Percentiles rank a stretch among this genome's conserved stretches.
Conservation (phyloP, 2,113 vertebrate species). For the Calcarius ornatus region DNA sequence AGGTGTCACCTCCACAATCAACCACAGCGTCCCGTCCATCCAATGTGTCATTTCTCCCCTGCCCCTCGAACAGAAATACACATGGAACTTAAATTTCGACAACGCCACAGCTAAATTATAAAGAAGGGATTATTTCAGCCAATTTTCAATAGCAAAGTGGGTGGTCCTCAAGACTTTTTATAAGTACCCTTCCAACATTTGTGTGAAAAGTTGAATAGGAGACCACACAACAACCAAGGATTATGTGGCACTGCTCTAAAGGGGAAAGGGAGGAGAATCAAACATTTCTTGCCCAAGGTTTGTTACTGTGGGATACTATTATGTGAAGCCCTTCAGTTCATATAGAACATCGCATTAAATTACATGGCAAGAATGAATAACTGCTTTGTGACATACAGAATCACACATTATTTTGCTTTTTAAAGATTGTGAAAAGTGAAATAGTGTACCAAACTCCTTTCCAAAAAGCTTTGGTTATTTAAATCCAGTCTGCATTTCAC, state of each 20-base stretch:
- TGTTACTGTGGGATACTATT: slow-evolving; percentile 52
- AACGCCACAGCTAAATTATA: slow-evolving; percentile 31
- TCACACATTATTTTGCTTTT: neutral
- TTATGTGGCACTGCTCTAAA: slow-evolving; percentile 46
- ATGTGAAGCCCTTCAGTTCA: slow-evolving; percentile 11
- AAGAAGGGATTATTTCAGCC: slow-evolving; percentile 63
- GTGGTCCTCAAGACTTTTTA: slow-evolving; percentile 66
- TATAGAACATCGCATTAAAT: slow-evolving; percentile 2
- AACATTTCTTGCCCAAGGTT: slow-evolving; percentile 41
- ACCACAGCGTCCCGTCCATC: slow-evolving; percentile 59
- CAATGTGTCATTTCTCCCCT: slow-evolving; percentile 70
- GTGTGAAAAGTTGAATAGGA: slow-evolving; percentile 62
- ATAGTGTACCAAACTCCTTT: neutral
- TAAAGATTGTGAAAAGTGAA: slow-evolving; percentile 21
- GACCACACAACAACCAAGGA: slow-evolving; percentile 61
- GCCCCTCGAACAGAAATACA: slow-evolving; percentile 64
- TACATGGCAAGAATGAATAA: slow-evolving; percentile 10
- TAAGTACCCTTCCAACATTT: slow-evolving; percentile 64
- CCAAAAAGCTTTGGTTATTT: neutral
- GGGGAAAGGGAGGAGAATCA: slow-evolving; percentile 5
- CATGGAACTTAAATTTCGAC: slow-evolving; percentile 44
- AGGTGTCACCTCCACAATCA: slow-evolving; percentile 70
- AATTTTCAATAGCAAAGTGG: slow-evolving; percentile 66
- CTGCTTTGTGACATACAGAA: slow-evolving; percentile 17
- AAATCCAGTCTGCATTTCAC: neutral